Percentiles rank a stretch among this genome's conserved stretches.
Conservation (phyloP, 2,113 vertebrate species). For the Rhynchomys soricoides region DNA sequence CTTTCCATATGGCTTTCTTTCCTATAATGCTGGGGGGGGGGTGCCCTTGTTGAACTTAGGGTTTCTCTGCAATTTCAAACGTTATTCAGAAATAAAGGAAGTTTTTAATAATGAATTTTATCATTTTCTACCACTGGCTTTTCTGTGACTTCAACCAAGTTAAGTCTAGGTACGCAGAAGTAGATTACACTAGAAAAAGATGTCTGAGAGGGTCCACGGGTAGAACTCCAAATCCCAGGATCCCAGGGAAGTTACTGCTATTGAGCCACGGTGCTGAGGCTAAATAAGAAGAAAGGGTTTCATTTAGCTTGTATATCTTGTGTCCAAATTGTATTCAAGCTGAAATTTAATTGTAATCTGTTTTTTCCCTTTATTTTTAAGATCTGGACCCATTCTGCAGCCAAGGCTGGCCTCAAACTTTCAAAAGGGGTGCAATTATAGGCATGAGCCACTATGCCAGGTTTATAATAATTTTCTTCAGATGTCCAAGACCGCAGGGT, state of each 20-base stretch:
- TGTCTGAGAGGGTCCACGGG: background rate
- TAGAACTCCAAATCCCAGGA: background rate
- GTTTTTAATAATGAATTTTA: constrained; percentile 34
- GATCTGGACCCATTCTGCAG: background rate
- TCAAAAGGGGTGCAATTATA: background rate
- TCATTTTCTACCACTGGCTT: background rate
- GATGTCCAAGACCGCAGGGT: background rate
- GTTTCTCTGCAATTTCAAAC: background rate
- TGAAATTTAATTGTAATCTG: constrained; percentile 27
- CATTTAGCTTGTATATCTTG: constrained; percentile 42
- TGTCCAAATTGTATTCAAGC: background rate
- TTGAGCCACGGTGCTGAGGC: background rate
- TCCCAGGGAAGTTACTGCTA: background rate
- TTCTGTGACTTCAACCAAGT: background rate
- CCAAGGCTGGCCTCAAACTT: background rate
- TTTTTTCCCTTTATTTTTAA: background rate
- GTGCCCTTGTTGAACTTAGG: background rate
- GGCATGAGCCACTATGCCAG: too few relatives aligned
- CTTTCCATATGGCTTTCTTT: background rate
- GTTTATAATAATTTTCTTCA: background rate
- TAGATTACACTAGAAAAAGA: background rate
- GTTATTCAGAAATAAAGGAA: background rate
- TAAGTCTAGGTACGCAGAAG: background rate
- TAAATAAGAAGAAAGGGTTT: constrained; percentile 55
- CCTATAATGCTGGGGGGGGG: background rate